Percentiles rank a stretch among this genome's conserved stretches.
Conservation (phyloP, 2,888 invertebrate genomes). For the Eupeodes latifasciatus region DNA sequence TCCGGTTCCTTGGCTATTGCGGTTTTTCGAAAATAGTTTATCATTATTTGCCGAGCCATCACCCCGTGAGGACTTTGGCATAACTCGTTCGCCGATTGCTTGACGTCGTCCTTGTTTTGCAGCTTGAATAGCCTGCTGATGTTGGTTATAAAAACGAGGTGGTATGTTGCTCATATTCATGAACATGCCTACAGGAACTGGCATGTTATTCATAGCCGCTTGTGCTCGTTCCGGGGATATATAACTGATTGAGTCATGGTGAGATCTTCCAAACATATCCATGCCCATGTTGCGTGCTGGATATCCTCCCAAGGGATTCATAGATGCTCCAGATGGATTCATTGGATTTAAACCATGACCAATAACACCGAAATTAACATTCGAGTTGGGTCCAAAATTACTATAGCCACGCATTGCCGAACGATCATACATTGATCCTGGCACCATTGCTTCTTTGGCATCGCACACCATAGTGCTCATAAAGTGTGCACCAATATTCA, state of each 20-base stretch:
- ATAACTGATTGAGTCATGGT: slow-evolving; percentile 95
- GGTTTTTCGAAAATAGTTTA: slow-evolving; percentile 77
- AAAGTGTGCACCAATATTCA: slow-evolving; percentile 98
- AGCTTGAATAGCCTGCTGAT: slow-evolving; percentile 87
- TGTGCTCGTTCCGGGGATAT: slow-evolving; percentile 94
- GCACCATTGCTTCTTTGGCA: slow-evolving; percentile 96
- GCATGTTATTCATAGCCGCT: slow-evolving; percentile 91
- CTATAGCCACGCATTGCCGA: slow-evolving; percentile 84
- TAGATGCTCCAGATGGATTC: slow-evolving; percentile 38
- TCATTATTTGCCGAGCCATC: slow-evolving; percentile 42
- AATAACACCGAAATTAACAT: slow-evolving; percentile 54
- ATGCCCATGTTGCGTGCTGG: slow-evolving; percentile 82
- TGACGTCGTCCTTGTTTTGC: slow-evolving; percentile 83
- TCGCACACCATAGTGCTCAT: slow-evolving; percentile 99
- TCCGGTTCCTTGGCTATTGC: slow-evolving; percentile 85
- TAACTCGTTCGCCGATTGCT: slow-evolving; percentile 79
- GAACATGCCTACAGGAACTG: slow-evolving; percentile 97
- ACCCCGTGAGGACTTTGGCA: slow-evolving; percentile 72
- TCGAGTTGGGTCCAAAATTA: slow-evolving; percentile 65
- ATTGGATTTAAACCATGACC: slow-evolving; percentile 60
- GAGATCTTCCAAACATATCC: slow-evolving; percentile 89
- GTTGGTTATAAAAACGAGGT: slow-evolving; percentile 90
- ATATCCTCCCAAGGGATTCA: slow-evolving; percentile 73
- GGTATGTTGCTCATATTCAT: slow-evolving; percentile 94
- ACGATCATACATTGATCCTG: slow-evolving; percentile 96